Conservation (phyloP, 2,113 vertebrate species). For the Mohoua ochrocephala region DNA sequence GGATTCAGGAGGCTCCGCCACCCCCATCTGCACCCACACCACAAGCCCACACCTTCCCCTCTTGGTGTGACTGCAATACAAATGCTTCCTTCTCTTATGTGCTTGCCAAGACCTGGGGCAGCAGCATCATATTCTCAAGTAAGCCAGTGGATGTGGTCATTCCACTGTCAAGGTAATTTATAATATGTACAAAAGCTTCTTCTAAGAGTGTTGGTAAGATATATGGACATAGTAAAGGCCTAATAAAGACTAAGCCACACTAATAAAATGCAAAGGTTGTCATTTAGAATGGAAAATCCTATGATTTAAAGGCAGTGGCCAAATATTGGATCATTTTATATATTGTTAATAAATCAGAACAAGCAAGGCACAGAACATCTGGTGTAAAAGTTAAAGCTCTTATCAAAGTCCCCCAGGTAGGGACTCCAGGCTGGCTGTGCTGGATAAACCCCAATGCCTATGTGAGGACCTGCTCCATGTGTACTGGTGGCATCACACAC, state of each 20-base stretch:
- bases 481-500: not conserved
- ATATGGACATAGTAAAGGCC: constrained; percentile 36
- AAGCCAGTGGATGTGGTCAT: not conserved
- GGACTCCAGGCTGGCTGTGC: not conserved
- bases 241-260: constrained; percentile 60
- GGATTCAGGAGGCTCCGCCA: fast-evolving
- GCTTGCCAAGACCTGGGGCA: not conserved
- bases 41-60: not conserved
- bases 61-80: not conserved
- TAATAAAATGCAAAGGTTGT: constrained; percentile 67
- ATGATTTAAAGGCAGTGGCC: constrained; percentile 54
- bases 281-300: constrained; percentile 62
- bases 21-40: fast-evolving
- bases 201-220: constrained; percentile 54
- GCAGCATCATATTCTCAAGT: not conserved
- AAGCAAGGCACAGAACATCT: not conserved
- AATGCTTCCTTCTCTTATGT: not conserved
- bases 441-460: not conserved
- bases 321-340: constrained; percentile 58
- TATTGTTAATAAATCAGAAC: constrained; percentile 62
- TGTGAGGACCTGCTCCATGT: not conserved
- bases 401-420: not conserved
- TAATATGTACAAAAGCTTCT: constrained; percentile 13
- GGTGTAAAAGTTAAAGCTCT: not conserved
- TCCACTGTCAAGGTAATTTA: constrained; percentile 49